These are phyloP conservation scores for Dione vanillae DNA, from an alignment of 2,888 invertebrate species.

Conservation along the genomic window DNA sequence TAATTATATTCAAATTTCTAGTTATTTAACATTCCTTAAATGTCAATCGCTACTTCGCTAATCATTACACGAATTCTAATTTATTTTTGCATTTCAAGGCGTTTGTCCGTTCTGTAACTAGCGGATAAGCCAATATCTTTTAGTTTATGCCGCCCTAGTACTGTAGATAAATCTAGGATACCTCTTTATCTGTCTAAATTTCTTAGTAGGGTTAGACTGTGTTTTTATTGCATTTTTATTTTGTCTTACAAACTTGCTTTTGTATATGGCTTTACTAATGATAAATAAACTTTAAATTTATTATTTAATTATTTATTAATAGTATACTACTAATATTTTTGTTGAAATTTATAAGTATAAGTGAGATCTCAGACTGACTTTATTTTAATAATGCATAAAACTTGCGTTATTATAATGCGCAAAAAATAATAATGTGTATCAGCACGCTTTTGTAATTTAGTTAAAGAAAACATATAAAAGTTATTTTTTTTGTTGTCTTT, in stretches of 20 bases:
- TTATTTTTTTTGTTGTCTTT: too few species aligned
- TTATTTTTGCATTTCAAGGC: not conserved
- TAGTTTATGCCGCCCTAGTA: slow-evolving; percentile 28
- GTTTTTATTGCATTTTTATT: not conserved
- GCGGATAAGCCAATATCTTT: slow-evolving; percentile 8
- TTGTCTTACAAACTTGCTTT: not conserved
- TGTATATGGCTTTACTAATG: not conserved
- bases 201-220: not conserved
- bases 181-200: slow-evolving; percentile 17
- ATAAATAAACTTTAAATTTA: not conserved
- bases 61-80: not conserved
- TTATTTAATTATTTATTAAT: not conserved
- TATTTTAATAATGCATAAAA: too few species aligned
- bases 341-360: too few species aligned
- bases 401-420: too few species aligned
- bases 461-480: too few species aligned
- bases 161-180: slow-evolving; percentile 19
- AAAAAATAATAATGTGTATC: too few species aligned
- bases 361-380: too few species aligned
- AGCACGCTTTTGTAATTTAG: too few species aligned
- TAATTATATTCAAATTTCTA: not conserved
- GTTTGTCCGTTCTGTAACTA: not conserved
- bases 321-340: not conserved
- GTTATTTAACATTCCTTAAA: not conserved
- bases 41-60: not conserved